Base-by-base conservation (phyloP, 2,113 vertebrate species). In the Abramis brama region DNA sequence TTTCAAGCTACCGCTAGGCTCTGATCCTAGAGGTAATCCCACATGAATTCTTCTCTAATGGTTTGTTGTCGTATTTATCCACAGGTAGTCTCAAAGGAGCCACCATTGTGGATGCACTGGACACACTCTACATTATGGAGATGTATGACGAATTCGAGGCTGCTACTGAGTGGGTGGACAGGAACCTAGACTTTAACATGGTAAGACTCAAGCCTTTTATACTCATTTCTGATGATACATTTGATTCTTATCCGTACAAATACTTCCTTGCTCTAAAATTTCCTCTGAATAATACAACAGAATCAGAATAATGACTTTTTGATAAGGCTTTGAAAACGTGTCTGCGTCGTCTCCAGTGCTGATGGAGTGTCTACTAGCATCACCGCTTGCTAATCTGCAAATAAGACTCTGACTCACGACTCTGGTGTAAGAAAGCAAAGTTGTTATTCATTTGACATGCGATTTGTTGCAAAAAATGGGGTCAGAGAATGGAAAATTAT, bases 21-120 rank as follows among this genome's bases (percentile, higher is more conserved):
- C 62, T 71, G 45, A 55, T 45, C 60, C 79, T 66, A 27, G 43
- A 81, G 79, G 59, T 50, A 81, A 66, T 43, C 80, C 80, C 80
- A 55, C 60, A 11, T 30, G 76, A 60, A 21, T 23, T 66, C 11
- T 27, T 43, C 45, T 59, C 19, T 74, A 39, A 82, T 55, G 82
- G 19, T 79, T 83, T 86, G 45, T 64, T 93, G 94, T 93, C 87
- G 88, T 74, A 79, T 68, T 74, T 43, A 11, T 77, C 43, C 3
- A 45, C 90, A 97, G 96, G 96, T 84, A 96, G 92, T 84, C 96
- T 97, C 90, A 97, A 97, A 92, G 98, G 98, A 94, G 98, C 98
- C 43, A 99, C 98, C 23, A 99, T 99, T 85, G 97, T 99, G 88
- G 98, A 99, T 87, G 96, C 98, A 71, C 94, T 99, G 91, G 98